Evolutionary conservation across 2,888 invertebrate species (phyloP), one percentile per base, ranked within the genome.

Genomic region (Amiota mariae): DNA sequence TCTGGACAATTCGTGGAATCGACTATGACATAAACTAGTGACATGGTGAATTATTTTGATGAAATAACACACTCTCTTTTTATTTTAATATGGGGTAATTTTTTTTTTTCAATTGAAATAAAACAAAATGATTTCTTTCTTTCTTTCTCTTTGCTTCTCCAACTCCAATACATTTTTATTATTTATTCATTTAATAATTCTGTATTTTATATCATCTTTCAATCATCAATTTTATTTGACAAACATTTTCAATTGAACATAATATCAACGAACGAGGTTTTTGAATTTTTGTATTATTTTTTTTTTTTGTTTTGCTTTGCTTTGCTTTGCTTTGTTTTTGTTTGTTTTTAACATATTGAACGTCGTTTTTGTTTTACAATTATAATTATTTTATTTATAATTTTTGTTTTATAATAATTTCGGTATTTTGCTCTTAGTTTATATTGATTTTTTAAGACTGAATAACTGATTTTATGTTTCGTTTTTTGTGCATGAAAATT

Each of bases 401-500:
- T 66, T 51, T 68, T 59, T 51, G 12, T 48, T 18, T 51, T 66
- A 49, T 4, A 18, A 10, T 20, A 24, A 59, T 61, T 61, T 59
- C 20, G 24, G 54, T 2, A 20, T 18, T 20, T 9, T 20, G 2
- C 6, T 36, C 6, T 18, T n/a, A 10, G 20, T 20, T 59, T 59
- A 10, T 59, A 11, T 59, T 54, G 64, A 71, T 77, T 72, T 57
- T 15, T 63, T 18, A 36, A 6, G 36, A 36, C 59, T 59, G 59
- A 59, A 59, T 11, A 15, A 20, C 12, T 51, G 8, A 13, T 66
- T 72, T 75, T 63, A 66, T 36, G 70, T 64, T 59, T 72, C 72
- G 12, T 18, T n/a, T 71, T 72, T 76, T 73, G 84, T 84, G 82
- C 85, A 82, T 79, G 79, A 82, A 78, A 85, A 78, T 83, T 66